phyloP scores from a whole-genome alignment of 2,888 invertebrate genomes.

The Halocaridina rubra region DNA sequence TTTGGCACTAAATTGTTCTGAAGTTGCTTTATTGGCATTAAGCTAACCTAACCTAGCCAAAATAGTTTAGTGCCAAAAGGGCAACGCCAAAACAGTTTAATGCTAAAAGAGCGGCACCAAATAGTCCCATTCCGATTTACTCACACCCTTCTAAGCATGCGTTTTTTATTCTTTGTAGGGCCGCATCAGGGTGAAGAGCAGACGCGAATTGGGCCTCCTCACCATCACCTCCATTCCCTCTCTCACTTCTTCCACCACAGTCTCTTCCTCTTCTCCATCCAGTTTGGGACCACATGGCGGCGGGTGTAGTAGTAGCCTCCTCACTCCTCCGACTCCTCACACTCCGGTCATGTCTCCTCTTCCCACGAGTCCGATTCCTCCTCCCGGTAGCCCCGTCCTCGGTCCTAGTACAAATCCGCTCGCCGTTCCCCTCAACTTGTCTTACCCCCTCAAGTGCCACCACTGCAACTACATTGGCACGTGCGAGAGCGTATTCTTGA shows the following conservation, averaged over 20 bases:
- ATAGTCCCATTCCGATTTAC: too few species aligned
- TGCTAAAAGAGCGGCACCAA: too few species aligned
- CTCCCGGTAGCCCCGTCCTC: slow-evolving; percentile 26
- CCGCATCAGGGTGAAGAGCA: slow-evolving; percentile 60
- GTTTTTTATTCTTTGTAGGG: slow-evolving; percentile 61
- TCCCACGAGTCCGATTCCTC: slow-evolving; percentile 36
- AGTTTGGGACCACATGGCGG: neutral
- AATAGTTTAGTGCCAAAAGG: too few species aligned
- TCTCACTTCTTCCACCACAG: slow-evolving; percentile 27
- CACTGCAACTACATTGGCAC: slow-evolving; percentile 50
- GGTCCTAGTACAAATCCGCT: slow-evolving; percentile 5
- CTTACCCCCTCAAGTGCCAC: slow-evolving; percentile 45
- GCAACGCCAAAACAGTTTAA: too few species aligned
- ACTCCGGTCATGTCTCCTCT: slow-evolving; percentile 32
- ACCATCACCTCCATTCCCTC: slow-evolving; percentile 37
- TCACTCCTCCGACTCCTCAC: slow-evolving; percentile 20
- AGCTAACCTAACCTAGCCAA: too few species aligned
- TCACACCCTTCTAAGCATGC: slow-evolving; percentile 50
- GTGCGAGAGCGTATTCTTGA: slow-evolving; percentile 41
- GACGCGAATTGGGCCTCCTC: slow-evolving; percentile 52
- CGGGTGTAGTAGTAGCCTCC: slow-evolving; percentile 17
- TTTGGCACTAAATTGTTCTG: too few species aligned
- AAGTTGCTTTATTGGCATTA: too few species aligned
- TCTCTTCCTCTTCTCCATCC: slow-evolving; percentile 35
- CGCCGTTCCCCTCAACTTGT: slow-evolving; percentile 15